phyloP scores from a whole-genome alignment of 2,888 invertebrate species.

The Macrophya annulata region DNA sequence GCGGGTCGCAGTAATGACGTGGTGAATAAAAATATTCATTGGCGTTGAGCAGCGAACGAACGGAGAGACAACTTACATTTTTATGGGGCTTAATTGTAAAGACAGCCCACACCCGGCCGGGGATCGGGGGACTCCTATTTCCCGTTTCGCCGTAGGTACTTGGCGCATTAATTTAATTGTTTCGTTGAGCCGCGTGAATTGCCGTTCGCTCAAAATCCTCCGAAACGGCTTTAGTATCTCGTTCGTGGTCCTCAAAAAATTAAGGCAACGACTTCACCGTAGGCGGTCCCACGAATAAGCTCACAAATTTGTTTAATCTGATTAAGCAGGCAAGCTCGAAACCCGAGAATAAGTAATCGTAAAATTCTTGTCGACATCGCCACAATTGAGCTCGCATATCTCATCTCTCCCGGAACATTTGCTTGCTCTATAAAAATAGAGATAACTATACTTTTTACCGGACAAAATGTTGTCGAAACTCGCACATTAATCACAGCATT shows the following conservation, averaged over 20 bases:
- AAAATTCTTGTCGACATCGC: slow-evolving; percentile 51
- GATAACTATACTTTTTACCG: not conserved
- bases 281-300: slow-evolving; percentile 43
- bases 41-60: slow-evolving; percentile 61
- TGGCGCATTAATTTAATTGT: slow-evolving; percentile 69
- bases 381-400: slow-evolving; percentile 18
- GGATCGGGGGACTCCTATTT: slow-evolving; percentile 60
- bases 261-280: slow-evolving; percentile 54
- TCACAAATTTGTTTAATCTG: slow-evolving; percentile 44
- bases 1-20: slow-evolving; percentile 67
- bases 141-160: slow-evolving; percentile 38
- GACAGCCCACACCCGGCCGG: slow-evolving; percentile 6
- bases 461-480: not conserved
- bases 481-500: not conserved
- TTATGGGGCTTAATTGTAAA: slow-evolving; percentile 68
- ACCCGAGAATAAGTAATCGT: slow-evolving; percentile 24
- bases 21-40: slow-evolving; percentile 75
- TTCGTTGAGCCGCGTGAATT: slow-evolving; percentile 62
- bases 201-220: slow-evolving; percentile 57
- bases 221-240: slow-evolving; percentile 52
- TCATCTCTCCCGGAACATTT: not conserved
- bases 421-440: not conserved
- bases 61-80: slow-evolving; percentile 65
- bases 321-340: slow-evolving; percentile 16
- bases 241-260: slow-evolving; percentile 63